These are phyloP conservation scores for Dynastes grantii DNA, from an alignment of 2,888 invertebrate species.

Conservation along the genomic window DNA sequence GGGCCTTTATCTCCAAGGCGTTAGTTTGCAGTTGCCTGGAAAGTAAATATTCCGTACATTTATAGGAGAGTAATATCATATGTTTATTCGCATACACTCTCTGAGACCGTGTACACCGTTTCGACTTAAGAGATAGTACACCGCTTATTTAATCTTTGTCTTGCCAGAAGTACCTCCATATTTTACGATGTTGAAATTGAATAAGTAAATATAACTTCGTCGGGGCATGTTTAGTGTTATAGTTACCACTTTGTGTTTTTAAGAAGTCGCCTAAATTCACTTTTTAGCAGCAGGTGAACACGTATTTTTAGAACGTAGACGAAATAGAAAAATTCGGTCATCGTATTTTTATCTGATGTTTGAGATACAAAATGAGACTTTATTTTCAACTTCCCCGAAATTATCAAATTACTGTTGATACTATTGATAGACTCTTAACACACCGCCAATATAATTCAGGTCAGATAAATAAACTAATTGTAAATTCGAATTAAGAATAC, in stretches of 20 bases:
- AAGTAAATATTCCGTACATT: constrained; percentile 40
- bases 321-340: constrained; percentile 45
- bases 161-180: not conserved
- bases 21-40: constrained; percentile 8
- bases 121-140: not conserved
- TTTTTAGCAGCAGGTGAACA: constrained; percentile 40
- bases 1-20: constrained; percentile 21
- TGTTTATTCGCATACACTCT: constrained; percentile 33
- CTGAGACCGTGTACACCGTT: not conserved
- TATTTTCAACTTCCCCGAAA: constrained; percentile 31
- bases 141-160: constrained; percentile 13
- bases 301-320: constrained; percentile 39
- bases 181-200: constrained; percentile 21
- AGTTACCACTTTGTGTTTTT: constrained; percentile 11
- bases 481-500: not conserved
- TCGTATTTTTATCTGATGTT: constrained; percentile 39
- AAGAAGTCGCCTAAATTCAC: constrained; percentile 22
- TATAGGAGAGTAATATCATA: constrained; percentile 21
- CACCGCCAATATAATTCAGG: constrained; percentile 19
- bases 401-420: constrained; percentile 34
- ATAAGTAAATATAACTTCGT: constrained; percentile 13
- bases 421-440: constrained; percentile 36
- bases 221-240: constrained; percentile 6
- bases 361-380: constrained; percentile 27
- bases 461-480: constrained; percentile 27